A percentile compares a stretch with the other conserved stretches of the same genome.
phyloP scores from a whole-genome alignment of 2,888 invertebrate species.

The Coecobrya sp. region DNA sequence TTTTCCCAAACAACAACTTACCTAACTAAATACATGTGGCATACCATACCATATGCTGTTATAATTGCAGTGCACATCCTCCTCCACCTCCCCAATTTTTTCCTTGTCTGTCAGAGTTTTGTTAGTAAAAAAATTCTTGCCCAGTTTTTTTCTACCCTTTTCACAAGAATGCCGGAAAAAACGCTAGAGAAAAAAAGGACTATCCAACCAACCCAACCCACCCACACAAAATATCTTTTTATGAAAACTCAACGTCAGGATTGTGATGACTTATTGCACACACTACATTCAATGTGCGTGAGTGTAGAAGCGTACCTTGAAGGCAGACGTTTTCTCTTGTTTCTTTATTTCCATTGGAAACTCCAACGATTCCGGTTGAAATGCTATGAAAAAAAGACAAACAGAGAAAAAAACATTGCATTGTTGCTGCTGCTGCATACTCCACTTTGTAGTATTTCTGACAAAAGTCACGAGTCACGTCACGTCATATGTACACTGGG shows the following conservation, averaged over 20 bases:
- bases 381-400: not conserved
- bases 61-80: not conserved
- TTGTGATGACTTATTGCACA: not conserved
- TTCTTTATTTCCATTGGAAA: too few species aligned
- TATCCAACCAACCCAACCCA: too few species aligned
- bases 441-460: too few species aligned
- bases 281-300: not conserved
- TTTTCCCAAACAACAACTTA: not conserved
- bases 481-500: too few species aligned
- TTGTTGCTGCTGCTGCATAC: too few species aligned
- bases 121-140: not conserved
- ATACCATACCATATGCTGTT: not conserved
- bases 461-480: too few species aligned
- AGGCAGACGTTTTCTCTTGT: too few species aligned
- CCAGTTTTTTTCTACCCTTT: not conserved
- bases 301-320: too few species aligned
- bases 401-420: not conserved
- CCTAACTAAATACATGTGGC: not conserved
- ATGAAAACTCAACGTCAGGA: not conserved
- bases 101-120: not conserved
- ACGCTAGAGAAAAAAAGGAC: not conserved
- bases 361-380: not conserved
- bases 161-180: constrained; percentile 5
- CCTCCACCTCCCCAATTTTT: not conserved
- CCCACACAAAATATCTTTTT: not conserved